Base-by-base conservation (phyloP, 2,888 invertebrate species). In the Eupithecia tripunctaria region DNA sequence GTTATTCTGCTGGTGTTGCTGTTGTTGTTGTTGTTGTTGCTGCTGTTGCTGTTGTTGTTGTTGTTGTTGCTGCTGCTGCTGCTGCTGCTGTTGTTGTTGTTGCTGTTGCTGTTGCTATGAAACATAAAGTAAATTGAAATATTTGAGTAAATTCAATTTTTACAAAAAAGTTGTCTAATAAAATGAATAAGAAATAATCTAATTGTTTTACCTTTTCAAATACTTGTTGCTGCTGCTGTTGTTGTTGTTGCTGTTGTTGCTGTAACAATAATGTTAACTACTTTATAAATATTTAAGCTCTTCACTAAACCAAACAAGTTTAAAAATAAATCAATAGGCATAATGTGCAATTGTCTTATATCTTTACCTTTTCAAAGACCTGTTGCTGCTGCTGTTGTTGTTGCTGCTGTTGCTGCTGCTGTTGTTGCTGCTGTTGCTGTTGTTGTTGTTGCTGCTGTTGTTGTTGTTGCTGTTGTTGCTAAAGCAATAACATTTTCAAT, bases 301-400 rank as follows among this genome's bases (percentile, higher is more conserved):
- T 0, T 91, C 90, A 1, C 93, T 88, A 21, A 60, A 43, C 0
- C 41, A 29, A 15, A 8, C 14, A 1, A 21, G 32, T 21, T 10
- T 21, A 47, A 38, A 21, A 1, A 38, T 64, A 14, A 41, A 21
- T 5, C 25, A 25, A 14, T 36, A 64, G 18, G 38, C 25, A 64
- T 25, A 10, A 38, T 38, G 12, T 64, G 64, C 38, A 60, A 71
- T 64, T 56, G 32, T 41, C 29, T 38, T 74, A 69, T 63, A 74
- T 74, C 56, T 63, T 27, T 75, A 75, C 72, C 72, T 73, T 75
- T 75, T 75, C 72, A 68, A 75, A 0, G 89, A 90, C 0, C 90
- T 94, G 94, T 0, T 94, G 93, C 1, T 94, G 91, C 0, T 92
- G 92, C 0, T 91, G 91, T 0, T 89, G 89, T 0, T 87, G 89